Evolutionary conservation across 2,113 vertebrate genomes (phyloP), one percentile per base, ranked within the genome.

Genomic region (Alectura lathami): DNA sequence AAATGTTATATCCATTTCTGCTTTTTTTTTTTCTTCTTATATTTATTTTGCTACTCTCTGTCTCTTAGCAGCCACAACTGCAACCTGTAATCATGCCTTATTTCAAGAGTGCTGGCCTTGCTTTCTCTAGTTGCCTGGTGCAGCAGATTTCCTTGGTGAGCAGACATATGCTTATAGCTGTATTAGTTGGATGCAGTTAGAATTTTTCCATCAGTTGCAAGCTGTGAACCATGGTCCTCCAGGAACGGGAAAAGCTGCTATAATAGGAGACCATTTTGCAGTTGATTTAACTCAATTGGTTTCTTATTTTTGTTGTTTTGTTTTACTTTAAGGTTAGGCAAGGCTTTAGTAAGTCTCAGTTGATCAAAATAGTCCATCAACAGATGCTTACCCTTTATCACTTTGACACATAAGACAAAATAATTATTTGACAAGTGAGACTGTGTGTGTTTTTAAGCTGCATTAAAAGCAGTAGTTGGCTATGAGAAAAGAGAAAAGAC

Each of bases 61-160:
- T 94, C 80, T 96, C 89, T 94, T 94, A 97, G 95, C 89, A 96
- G 91, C 91, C 70, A 40, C 17, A 45, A 20, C 59, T 91, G 66
- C 73, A 92, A 81, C 47, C 40, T 80, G 69, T 87, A 85, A 59
- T 73, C 92, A 89, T 74, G 51, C 48, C 54, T 89, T 70, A 27
- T 93, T 97, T 94, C 83, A 73, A 26, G 57, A 79, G 66, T 36
- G 26, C 42, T 94, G 45, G 40, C 78, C 84, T 82, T 77, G 75
- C 36, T 56, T 93, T 87, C 62, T 69, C 11, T 53, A 24, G 74
- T 23, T 89, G 73, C 38, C 50, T 13, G 15, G 60, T 73, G 63
- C 56, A 70, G 54, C 60, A 83, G 27, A 69, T 93, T 93, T 92
- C 84, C 76, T 79, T 82, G 57, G 50, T 93, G 68, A 86, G 51